These are phyloP conservation scores for Tautogolabrus adspersus DNA, from an alignment of 2,113 vertebrate species.

Conservation along the genomic window DNA sequence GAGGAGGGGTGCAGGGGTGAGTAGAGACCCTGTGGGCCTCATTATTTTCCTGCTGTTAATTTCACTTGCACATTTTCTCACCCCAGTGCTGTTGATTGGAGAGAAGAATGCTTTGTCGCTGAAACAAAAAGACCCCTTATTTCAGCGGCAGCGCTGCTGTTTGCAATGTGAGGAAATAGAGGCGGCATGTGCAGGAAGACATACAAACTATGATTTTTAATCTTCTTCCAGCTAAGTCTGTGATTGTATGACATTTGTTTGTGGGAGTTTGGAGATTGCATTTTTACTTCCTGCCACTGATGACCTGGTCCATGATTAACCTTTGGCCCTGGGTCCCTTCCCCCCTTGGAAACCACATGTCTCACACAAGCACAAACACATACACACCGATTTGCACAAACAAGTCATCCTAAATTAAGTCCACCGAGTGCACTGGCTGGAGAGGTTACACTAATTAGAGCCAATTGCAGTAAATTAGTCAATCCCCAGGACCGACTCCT, in stretches of 20 bases:
- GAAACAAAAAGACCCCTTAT: slow-evolving; percentile 69
- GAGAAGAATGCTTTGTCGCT: slow-evolving; percentile 70
- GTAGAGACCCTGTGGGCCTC: slow-evolving; percentile 85
- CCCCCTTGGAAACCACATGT: slow-evolving; percentile 55
- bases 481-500: slow-evolving; percentile 54
- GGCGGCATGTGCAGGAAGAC: slow-evolving; percentile 20
- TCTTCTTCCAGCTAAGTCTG: slow-evolving; percentile 15
- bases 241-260: slow-evolving; percentile 46
- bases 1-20: slow-evolving; percentile 80
- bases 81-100: slow-evolving; percentile 85
- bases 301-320: slow-evolving; percentile 81
- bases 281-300: slow-evolving; percentile 78
- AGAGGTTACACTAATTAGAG: slow-evolving; percentile 78
- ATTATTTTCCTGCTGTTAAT: slow-evolving; percentile 90
- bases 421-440: slow-evolving; percentile 60
- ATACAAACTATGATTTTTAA: slow-evolving; percentile 2
- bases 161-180: slow-evolving; percentile 18
- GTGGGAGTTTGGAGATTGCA: slow-evolving; percentile 63
- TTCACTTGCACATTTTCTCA: slow-evolving; percentile 86
- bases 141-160: slow-evolving; percentile 39
- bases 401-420: slow-evolving; percentile 67
- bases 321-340: slow-evolving; percentile 71
- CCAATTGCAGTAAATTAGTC: slow-evolving; percentile 75
- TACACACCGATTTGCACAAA: slow-evolving; percentile 51
- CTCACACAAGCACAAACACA: slow-evolving; percentile 35